These are phyloP conservation scores for Mesembrinibis cayennensis DNA, from an alignment of 2,113 vertebrate species.

Conservation along the genomic window DNA sequence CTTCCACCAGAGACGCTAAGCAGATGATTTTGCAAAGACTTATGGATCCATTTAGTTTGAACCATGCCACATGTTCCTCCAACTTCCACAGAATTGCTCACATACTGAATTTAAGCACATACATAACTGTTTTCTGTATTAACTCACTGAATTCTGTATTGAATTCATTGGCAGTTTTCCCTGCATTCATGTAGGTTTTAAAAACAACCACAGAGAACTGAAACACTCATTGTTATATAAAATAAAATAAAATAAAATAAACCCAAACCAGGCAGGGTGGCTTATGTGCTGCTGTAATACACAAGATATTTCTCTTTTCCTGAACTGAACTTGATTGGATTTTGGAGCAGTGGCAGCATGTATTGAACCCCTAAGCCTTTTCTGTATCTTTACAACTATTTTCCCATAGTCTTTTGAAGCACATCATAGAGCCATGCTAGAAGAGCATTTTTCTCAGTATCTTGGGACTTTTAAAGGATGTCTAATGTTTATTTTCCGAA, in stretches of 20 bases:
- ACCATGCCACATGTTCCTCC: constrained; percentile 29
- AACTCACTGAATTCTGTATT: not conserved
- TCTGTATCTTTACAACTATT: not conserved
- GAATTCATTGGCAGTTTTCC: not conserved
- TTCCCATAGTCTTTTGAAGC: not conserved
- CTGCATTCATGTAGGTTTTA: not conserved
- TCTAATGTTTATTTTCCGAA: not conserved
- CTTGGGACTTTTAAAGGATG: not conserved
- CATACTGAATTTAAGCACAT: not conserved
- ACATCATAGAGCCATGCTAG: not conserved
- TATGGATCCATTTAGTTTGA: constrained; percentile 56
- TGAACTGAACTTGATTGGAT: not conserved
- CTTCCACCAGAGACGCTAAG: constrained; percentile 21
- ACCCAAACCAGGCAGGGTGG: not conserved
- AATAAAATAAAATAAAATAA: not conserved
- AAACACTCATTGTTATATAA: not conserved
- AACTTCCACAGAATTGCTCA: constrained; percentile 13
- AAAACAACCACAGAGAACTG: not conserved
- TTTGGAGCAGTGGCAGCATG: not conserved
- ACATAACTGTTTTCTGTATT: not conserved
- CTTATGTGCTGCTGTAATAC: not conserved
- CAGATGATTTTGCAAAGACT: constrained; percentile 51
- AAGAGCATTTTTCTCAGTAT: not conserved
- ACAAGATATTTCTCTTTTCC: not conserved
- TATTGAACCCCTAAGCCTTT: not conserved